Percentiles rank a stretch among this genome's conserved stretches.
Conservation (phyloP, 1,140 invertebrate species). For the Thereuonema tuberculata region DNA sequence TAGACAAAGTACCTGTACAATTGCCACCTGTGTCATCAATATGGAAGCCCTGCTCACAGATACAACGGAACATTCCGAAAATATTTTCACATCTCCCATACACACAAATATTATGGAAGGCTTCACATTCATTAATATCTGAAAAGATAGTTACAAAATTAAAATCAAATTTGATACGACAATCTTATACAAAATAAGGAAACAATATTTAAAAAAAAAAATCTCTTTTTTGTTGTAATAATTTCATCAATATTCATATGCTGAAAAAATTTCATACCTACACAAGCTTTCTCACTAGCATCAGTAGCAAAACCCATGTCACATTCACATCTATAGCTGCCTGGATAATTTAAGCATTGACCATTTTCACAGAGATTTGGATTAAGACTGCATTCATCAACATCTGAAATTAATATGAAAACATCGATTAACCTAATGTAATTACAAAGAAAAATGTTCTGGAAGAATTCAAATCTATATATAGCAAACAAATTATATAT, state of each 20-base stretch:
- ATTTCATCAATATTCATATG: background rate
- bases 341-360: constrained; percentile 68
- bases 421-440: background rate
- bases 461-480: no score
- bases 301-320: constrained; percentile 65
- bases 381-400: constrained; percentile 73
- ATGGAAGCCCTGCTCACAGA: constrained; percentile 69
- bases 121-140: constrained; percentile 83
- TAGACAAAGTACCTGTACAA: constrained; percentile 34
- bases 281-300: constrained; percentile 52
- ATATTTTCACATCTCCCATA: constrained; percentile 74
- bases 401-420: no score
- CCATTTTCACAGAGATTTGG: constrained; percentile 57
- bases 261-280: no score
- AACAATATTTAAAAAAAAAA: constrained; percentile 6
- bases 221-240: constrained; percentile 7
- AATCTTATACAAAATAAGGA: constrained; percentile 11
- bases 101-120: constrained; percentile 73
- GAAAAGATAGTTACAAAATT: constrained; percentile 16
- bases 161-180: background rate
- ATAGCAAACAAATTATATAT: no score
- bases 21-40: constrained; percentile 53
- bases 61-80: constrained; percentile 73
- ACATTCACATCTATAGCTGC: constrained; percentile 73
- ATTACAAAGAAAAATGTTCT: no score